phyloP scores from a whole-genome alignment of 2,888 invertebrate species.

The Volucella bombylans region DNA sequence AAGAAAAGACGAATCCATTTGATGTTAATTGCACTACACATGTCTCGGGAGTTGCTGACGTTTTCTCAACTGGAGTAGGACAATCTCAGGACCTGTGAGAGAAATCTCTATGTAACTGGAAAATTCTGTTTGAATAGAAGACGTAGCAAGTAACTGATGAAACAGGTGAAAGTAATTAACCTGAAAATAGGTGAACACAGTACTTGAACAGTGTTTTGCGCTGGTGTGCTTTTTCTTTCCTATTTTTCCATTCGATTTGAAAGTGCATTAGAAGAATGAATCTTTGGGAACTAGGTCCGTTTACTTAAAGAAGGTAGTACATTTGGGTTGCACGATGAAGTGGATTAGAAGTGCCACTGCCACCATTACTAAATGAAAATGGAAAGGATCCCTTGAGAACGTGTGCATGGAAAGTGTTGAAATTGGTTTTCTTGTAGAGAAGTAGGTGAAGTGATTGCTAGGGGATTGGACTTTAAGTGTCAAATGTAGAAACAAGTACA shows the following conservation, averaged over 20 bases:
- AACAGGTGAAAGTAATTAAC: conserved; percentile 34
- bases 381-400: too few relatives aligned
- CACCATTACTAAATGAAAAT: too few relatives aligned
- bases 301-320: too few relatives aligned
- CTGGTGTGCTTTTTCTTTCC: background rate
- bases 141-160: conserved; percentile 5
- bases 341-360: too few relatives aligned
- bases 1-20: conserved; percentile 45
- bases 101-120: background rate
- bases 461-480: too few relatives aligned
- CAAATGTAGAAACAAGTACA: too few relatives aligned
- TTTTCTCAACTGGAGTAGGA: conserved; percentile 23
- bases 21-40: conserved; percentile 42
- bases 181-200: conserved; percentile 9
- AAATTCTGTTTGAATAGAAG: background rate
- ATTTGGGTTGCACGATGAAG: too few relatives aligned
- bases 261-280: background rate
- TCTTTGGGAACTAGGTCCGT: too few relatives aligned
- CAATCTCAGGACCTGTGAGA: conserved; percentile 18
- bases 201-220: background rate
- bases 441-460: too few relatives aligned
- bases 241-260: background rate
- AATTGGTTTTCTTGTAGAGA: too few relatives aligned
- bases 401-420: too few relatives aligned
- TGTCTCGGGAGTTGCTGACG: conserved; percentile 34